These are phyloP conservation scores for Menidia beryllina DNA, from an alignment of 2,113 vertebrate genomes.

Conservation along the genomic window DNA sequence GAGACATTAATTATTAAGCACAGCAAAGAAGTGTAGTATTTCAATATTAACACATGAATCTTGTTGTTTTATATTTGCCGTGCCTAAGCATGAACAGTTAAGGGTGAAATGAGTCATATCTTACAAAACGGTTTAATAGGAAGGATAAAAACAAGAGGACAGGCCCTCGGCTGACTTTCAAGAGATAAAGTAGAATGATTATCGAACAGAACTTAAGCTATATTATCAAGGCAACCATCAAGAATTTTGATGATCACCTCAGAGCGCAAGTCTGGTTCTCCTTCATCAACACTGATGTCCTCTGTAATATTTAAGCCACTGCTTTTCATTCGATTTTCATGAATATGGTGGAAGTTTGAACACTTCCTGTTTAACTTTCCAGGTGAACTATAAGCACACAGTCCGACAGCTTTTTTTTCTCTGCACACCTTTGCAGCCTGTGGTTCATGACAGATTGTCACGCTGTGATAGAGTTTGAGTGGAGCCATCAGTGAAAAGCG, in stretches of 20 bases:
- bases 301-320: background rate
- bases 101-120: slow-evolving; percentile 45
- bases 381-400: slow-evolving; percentile 59
- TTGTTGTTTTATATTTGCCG: slow-evolving; percentile 68
- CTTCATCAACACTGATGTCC: slow-evolving; percentile 3
- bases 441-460: slow-evolving; percentile 74
- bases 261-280: slow-evolving; percentile 2
- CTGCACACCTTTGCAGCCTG: slow-evolving; percentile 49
- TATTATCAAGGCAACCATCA: background rate
- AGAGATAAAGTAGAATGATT: slow-evolving; percentile 25
- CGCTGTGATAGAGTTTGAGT: slow-evolving; percentile 65
- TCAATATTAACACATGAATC: slow-evolving; percentile 71
- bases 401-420: slow-evolving; percentile 45
- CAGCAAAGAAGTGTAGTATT: slow-evolving; percentile 75
- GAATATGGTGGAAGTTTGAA: slow-evolving; percentile 35
- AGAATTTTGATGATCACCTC: slow-evolving; percentile 2
- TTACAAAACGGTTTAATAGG: slow-evolving; percentile 33
- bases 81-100: slow-evolving; percentile 54
- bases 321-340: background rate
- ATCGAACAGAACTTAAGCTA: slow-evolving; percentile 5
- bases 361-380: slow-evolving; percentile 64
- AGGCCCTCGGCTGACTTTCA: background rate
- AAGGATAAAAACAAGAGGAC: slow-evolving; percentile 27
- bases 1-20: slow-evolving; percentile 83
- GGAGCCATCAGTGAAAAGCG: slow-evolving; percentile 59